These are phyloP conservation scores for Panurus biarmicus DNA, from an alignment of 2,113 vertebrate genomes.

Conservation along the genomic window DNA sequence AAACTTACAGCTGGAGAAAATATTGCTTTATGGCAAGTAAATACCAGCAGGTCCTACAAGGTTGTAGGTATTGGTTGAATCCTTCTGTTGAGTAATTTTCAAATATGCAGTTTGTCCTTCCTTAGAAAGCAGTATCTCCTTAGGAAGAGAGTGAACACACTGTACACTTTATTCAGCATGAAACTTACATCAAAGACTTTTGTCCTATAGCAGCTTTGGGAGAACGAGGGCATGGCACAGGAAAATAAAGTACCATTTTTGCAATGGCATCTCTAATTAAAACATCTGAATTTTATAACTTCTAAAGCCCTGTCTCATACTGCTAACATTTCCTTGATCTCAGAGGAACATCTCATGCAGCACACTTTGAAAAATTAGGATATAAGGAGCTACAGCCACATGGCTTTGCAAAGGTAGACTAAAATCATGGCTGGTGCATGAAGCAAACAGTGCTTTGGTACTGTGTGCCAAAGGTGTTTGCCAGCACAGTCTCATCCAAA, in stretches of 20 bases:
- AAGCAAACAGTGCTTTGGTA: neutral
- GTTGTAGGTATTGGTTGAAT: neutral
- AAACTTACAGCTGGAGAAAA: neutral
- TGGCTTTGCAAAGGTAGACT: neutral
- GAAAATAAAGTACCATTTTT: neutral
- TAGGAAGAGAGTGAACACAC: neutral
- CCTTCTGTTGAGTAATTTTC: neutral
- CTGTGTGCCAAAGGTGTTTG: neutral
- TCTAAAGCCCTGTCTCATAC: neutral
- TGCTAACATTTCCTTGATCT: neutral
- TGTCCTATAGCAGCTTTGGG: neutral
- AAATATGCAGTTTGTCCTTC: neutral
- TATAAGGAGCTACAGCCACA: neutral
- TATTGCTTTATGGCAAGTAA: conserved; percentile 1
- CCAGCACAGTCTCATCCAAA: neutral
- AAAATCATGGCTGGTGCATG: neutral
- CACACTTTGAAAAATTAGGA: neutral
- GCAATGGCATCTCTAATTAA: neutral
- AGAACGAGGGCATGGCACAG: neutral
- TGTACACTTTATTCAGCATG: neutral
- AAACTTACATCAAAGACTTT: neutral
- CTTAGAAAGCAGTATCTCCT: neutral
- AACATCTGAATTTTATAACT: neutral
- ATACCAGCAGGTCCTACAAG: neutral
- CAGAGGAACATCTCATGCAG: neutral